Evolutionary conservation across 2,888 invertebrate species (phyloP), one percentile per base, ranked within the genome.

Genomic region (Drosophila robusta): DNA sequence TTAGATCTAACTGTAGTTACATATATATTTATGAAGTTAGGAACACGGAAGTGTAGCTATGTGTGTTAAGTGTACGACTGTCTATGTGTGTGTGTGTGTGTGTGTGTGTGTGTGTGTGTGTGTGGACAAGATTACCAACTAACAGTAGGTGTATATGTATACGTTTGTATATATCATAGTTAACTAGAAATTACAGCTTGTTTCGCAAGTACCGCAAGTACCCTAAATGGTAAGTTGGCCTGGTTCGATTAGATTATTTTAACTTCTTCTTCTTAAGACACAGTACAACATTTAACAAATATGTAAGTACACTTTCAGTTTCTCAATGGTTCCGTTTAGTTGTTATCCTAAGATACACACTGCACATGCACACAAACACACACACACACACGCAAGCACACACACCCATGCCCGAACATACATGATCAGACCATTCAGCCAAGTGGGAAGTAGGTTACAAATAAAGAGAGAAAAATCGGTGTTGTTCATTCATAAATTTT

Each of bases 241-340:
- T 62, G 69, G 41, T 66, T 64, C 49, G 14, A 29, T 67, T 58
- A 60, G 34, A 45, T 62, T 52, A 32, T n/a, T 45, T 64, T 47
- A 7, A n/a, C 9, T 32, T 51, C 36, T 18, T 51, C 39, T 29
- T 61, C 46, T 61, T 50, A 70, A 79, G 71, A 70, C 75, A 80
- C 86, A 83, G 83, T 86, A 78, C 78, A 62, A 85, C 71, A 78
- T 78, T 80, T 73, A 85, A 73, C 77, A 70, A 49, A 71, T 63
- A 71, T 67, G 68, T 83, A 83, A 83, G 82, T 82, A 83, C 82
- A 85, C 82, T 83, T 85, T 70, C 58, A 75, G 65, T 77, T 75
- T 75, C 64, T 65, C 62, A 67, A 66, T 57, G 68, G 66, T 70
- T 68, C 69, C 55, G 57, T 58, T 52, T 70, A 41, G 12, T 49